These are phyloP conservation scores for Caenorhabditis sinica DNA, from an alignment of 2,888 invertebrate genomes.

Conservation along the genomic window DNA sequence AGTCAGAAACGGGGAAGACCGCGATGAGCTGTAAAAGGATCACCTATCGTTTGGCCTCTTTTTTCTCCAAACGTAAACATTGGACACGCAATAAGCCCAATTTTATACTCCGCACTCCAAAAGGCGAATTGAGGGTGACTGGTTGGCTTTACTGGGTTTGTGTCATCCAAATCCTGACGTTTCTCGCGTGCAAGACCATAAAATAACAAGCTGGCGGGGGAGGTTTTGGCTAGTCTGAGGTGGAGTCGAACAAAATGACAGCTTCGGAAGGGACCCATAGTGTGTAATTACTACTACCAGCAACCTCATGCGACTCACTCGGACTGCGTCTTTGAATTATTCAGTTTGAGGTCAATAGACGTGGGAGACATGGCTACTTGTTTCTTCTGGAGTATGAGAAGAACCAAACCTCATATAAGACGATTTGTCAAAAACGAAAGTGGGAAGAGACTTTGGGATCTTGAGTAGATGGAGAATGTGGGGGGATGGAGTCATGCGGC, in stretches of 20 bases:
- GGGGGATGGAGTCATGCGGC: neutral
- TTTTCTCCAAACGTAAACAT: conserved; percentile 15
- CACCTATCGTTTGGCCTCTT: conserved; percentile 35
- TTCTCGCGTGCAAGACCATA: conserved; percentile 28
- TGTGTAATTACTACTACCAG: conserved; percentile 54
- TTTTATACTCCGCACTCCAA: neutral
- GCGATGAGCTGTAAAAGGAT: conserved; percentile 52
- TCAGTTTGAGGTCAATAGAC: conserved; percentile 62
- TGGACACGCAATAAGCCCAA: neutral
- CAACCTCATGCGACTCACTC: conserved; percentile 36
- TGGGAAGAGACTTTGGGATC: neutral
- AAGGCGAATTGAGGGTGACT: conserved; percentile 1
- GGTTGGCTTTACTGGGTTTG: conserved; percentile 10
- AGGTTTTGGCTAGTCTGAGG: conserved; percentile 31
- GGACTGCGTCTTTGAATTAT: conserved; percentile 60
- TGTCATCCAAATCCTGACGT: conserved; percentile 15
- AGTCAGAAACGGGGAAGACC: conserved; percentile 50
- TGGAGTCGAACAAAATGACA: conserved; percentile 45
- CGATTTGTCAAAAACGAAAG: conserved; percentile 21
- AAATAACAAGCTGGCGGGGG: conserved; percentile 20
- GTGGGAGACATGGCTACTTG: conserved; percentile 58
- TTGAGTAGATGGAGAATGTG: neutral
- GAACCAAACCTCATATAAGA: conserved; percentile 43
- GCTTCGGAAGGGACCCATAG: conserved; percentile 42
- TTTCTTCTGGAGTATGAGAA: conserved; percentile 38